These are phyloP conservation scores for Eristalis pertinax DNA, from an alignment of 2,888 invertebrate genomes.

Conservation along the genomic window DNA sequence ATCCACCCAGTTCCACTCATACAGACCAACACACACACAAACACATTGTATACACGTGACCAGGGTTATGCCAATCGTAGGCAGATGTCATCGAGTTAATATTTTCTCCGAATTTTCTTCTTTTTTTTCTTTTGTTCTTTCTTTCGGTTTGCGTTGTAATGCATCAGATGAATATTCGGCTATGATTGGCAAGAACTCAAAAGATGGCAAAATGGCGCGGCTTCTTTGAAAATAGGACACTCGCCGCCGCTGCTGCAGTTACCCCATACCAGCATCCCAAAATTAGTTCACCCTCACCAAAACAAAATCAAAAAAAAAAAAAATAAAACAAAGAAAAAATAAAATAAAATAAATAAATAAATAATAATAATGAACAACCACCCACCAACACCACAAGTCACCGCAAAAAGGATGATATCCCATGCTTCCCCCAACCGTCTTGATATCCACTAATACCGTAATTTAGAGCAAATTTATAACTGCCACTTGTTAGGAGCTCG, in stretches of 20 bases:
- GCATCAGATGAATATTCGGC: conserved; percentile 81
- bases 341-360: conserved; percentile 7
- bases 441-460: conserved; percentile 45
- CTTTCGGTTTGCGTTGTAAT: conserved; percentile 43
- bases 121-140: conserved; percentile 40
- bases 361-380: background rate
- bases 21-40: conserved; percentile 7
- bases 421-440: conserved; percentile 42
- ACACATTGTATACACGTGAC: conserved; percentile 13
- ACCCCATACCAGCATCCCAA: conserved; percentile 56
- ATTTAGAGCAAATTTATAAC: conserved; percentile 62
- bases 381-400: conserved; percentile 23
- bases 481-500: conserved; percentile 68
- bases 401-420: conserved; percentile 53
- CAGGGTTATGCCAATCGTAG: conserved; percentile 69
- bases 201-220: conserved; percentile 81
- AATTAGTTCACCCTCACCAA: conserved; percentile 45
- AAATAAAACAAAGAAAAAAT: conserved; percentile 13
- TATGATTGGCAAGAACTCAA: conserved; percentile 81
- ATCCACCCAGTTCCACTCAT: background rate
- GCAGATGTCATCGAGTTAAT: conserved; percentile 58
- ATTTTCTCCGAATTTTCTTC: conserved; percentile 43
- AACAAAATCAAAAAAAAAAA: conserved; percentile 8
- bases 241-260: conserved; percentile 61
- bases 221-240: conserved; percentile 78